phyloP scores from a whole-genome alignment of 2,888 invertebrate species.

The Spisula subtruncata region DNA sequence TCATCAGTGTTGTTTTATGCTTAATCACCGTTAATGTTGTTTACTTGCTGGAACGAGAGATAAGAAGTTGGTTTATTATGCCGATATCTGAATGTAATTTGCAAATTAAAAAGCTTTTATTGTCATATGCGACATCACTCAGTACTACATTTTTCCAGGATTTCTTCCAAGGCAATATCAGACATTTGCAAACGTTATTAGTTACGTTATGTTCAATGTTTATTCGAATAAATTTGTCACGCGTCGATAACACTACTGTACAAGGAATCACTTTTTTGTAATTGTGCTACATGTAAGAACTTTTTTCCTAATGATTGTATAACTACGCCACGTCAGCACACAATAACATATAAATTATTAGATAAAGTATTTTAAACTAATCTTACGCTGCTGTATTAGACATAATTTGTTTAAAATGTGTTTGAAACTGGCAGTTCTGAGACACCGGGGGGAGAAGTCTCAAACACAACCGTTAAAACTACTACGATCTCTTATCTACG shows the following conservation, averaged over 20 bases:
- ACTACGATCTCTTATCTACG: no score
- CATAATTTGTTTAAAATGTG: no score
- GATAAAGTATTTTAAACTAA: no score
- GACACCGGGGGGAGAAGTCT: no score
- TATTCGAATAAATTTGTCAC: not conserved
- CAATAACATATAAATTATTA: no score
- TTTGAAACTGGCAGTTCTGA: no score
- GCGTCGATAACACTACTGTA: not conserved
- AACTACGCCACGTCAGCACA: no score
- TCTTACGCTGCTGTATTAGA: no score
- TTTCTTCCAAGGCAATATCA: not conserved
- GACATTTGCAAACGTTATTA: not conserved
- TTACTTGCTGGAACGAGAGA: not conserved
- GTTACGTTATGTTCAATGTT: not conserved
- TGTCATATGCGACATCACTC: not conserved
- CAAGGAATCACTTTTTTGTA: no score
- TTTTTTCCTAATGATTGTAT: no score
- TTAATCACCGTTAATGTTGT: constrained; percentile 6
- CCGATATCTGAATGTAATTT: not conserved
- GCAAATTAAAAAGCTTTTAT: constrained; percentile 1
- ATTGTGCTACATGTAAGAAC: no score
- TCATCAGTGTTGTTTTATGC: not conserved
- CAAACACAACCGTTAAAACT: no score
- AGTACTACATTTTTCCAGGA: not conserved
- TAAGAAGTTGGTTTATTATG: not conserved